These are phyloP conservation scores for Caenorhabditis brenneri DNA, from an alignment of 1,140 invertebrate genomes.

Conservation along the genomic window DNA sequence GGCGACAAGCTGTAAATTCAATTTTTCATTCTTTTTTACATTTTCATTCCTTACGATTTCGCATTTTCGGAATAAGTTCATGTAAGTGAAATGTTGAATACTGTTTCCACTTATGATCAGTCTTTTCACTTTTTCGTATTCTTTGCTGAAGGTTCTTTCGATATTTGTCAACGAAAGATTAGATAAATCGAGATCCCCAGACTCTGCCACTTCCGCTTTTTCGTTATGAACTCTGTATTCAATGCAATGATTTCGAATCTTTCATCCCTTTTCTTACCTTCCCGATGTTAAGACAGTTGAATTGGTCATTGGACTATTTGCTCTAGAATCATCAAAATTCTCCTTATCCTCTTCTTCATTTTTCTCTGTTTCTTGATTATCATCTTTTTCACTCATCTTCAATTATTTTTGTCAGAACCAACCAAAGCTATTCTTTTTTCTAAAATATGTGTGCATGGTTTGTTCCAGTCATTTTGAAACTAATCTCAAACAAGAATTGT, in stretches of 20 bases:
- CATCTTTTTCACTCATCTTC: conserved; percentile 15
- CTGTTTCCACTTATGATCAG: not conserved
- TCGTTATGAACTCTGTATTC: not conserved
- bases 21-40: not conserved
- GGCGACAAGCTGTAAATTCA: not conserved
- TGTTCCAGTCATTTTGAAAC: not conserved
- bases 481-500: conserved; percentile 13
- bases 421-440: no score
- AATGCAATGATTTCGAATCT: no score
- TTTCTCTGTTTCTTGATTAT: not conserved
- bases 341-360: not conserved
- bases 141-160: not conserved
- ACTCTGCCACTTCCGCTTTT: not conserved
- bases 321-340: conserved; percentile 29
- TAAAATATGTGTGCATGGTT: not conserved
- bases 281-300: not conserved
- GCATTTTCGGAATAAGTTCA: conserved; percentile 5
- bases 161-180: conserved; percentile 5
- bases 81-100: conserved; percentile 10
- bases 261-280: not conserved
- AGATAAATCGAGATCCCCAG: not conserved
- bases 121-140: not conserved
- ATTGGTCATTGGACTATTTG: not conserved
- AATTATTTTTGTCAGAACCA: not conserved
- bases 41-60: conserved; percentile 14